Percentiles rank a stretch among this genome's conserved stretches.
phyloP scores from a whole-genome alignment of 2,113 vertebrate species.

The Hippocampus abdominalis region DNA sequence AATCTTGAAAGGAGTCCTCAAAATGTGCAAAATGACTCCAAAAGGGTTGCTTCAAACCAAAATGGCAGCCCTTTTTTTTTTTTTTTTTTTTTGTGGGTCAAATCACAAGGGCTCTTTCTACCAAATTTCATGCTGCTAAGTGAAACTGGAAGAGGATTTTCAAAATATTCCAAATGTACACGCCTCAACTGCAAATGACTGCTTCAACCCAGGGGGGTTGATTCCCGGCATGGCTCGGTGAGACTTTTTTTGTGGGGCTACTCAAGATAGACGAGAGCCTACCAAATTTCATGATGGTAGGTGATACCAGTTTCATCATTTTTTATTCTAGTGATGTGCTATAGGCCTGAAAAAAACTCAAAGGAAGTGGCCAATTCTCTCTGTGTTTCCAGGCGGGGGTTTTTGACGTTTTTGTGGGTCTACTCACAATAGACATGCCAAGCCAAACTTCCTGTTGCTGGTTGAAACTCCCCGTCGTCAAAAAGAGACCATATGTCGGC shows the following conservation, averaged over 20 bases:
- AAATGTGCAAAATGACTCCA: no score
- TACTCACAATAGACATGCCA: background rate
- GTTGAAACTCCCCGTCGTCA: background rate
- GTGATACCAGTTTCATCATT: background rate
- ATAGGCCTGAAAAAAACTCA: no score
- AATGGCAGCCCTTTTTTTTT: no score
- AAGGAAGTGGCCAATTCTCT: background rate
- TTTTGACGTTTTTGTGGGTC: background rate
- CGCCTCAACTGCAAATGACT: background rate
- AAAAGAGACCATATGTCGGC: background rate
- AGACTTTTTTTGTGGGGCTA: background rate
- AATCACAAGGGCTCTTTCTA: no score
- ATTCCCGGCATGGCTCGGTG: background rate
- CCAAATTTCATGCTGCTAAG: no score
- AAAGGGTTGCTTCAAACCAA: no score
- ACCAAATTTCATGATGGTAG: background rate
- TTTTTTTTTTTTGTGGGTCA: no score
- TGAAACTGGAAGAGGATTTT: no score
- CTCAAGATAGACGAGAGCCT: background rate
- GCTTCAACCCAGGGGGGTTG: background rate
- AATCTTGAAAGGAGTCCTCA: no score
- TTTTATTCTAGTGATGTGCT: no score
- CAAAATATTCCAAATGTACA: background rate
- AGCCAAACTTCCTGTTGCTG: background rate
- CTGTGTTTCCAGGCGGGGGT: background rate